phyloP scores from a whole-genome alignment of 2,797 vertebrate species.

The Cuniculus paca region DNA sequence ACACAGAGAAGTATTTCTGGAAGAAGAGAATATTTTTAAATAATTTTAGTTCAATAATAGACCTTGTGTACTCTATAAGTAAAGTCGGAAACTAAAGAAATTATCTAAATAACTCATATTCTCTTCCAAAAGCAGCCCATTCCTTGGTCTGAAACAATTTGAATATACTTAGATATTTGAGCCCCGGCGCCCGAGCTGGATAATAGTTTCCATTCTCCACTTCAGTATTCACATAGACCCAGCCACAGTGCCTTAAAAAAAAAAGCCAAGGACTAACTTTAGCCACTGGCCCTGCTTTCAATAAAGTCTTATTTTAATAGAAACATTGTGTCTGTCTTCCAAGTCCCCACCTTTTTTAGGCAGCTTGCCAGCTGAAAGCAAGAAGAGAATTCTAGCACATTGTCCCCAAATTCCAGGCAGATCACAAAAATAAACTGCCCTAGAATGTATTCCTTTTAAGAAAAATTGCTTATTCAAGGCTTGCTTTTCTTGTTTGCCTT shows the following conservation, averaged over 20 bases:
- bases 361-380: conserved; percentile 79
- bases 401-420: conserved; percentile 86
- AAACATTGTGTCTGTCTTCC: conserved; percentile 78
- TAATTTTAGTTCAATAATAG: conserved; percentile 61
- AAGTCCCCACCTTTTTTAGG: conserved; percentile 79
- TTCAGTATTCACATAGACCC: conserved; percentile 62
- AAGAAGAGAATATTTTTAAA: conserved; percentile 48
- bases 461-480: conserved; percentile 85
- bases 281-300: conserved; percentile 80
- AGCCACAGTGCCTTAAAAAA: conserved; percentile 78
- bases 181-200: conserved; percentile 38
- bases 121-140: conserved; percentile 58
- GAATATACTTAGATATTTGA: conserved; percentile 72
- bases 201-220: conserved; percentile 74
- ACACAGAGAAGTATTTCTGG: conserved; percentile 46
- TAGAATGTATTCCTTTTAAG: conserved; percentile 85
- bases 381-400: conserved; percentile 85
- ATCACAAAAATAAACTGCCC: conserved; percentile 85
- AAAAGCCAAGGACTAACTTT: conserved; percentile 81
- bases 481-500: conserved; percentile 85
- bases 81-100: conserved; percentile 71
- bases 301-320: conserved; percentile 84
- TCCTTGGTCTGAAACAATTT: conserved; percentile 43
- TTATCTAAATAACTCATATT: conserved; percentile 70
- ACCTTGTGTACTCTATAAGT: conserved; percentile 55